Percentiles rank a stretch among this genome's conserved stretches.
Evolutionary conservation across 2,888 invertebrate genomes (phyloP).

Genomic region (Epirrhoe alternata): DNA sequence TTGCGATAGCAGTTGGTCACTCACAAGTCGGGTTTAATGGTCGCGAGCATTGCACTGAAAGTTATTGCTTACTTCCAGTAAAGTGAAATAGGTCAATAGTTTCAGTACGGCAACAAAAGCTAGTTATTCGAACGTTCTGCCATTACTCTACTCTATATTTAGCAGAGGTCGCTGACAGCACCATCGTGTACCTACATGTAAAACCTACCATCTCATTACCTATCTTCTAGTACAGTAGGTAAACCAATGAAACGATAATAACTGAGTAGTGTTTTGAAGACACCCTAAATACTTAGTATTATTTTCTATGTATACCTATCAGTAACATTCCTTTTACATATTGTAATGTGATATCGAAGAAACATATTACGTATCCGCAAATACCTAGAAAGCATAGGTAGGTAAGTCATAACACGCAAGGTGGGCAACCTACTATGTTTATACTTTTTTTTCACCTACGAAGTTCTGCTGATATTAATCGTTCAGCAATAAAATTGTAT

Average conservation of each 20-base stretch:
- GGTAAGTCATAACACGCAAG: not conserved
- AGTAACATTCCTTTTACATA: constrained; percentile 17
- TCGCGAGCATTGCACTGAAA: constrained; percentile 78
- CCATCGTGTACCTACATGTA: constrained; percentile 8
- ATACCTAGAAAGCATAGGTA: constrained; percentile 6
- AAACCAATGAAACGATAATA: constrained; percentile 1
- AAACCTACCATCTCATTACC: not conserved
- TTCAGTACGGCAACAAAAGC: constrained; percentile 83
- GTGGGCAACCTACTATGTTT: not conserved
- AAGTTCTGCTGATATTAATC: not conserved
- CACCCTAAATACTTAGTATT: constrained; percentile 13
- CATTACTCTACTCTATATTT: constrained; percentile 72
- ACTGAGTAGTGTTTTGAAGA: constrained; percentile 15
- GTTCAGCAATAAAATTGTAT: too few species aligned
- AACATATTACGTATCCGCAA: constrained; percentile 3
- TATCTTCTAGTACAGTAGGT: not conserved
- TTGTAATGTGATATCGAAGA: constrained; percentile 24
- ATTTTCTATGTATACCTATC: constrained; percentile 3
- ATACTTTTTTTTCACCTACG: not conserved
- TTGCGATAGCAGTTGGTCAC: constrained; percentile 61
- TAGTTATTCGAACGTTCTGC: constrained; percentile 75
- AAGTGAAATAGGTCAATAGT: constrained; percentile 84
- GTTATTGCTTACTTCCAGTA: constrained; percentile 84
- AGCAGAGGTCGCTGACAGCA: constrained; percentile 63
- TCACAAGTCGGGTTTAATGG: constrained; percentile 72